These are phyloP conservation scores for Diprion similis DNA, from an alignment of 1,140 invertebrate species.

Conservation along the genomic window DNA sequence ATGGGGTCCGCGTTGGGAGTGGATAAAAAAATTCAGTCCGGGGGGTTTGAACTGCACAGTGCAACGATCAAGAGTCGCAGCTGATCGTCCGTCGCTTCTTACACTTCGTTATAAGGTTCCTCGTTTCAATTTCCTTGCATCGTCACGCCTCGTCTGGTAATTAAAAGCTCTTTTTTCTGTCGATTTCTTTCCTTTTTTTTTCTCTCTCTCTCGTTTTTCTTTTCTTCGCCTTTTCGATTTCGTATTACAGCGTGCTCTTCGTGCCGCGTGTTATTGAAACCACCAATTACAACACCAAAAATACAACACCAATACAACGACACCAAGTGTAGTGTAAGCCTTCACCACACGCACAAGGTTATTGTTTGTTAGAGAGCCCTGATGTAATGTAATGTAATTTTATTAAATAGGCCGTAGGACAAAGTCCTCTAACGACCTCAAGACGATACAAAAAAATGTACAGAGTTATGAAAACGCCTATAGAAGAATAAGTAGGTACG, in stretches of 20 bases:
- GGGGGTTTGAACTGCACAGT: background rate
- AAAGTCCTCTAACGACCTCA: no score
- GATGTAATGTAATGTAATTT: no score
- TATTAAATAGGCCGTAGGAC: no score
- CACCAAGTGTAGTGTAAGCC: conserved; percentile 63
- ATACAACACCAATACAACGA: conserved; percentile 62
- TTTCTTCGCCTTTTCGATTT: background rate
- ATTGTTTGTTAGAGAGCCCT: conserved; percentile 48
- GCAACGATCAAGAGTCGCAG: background rate
- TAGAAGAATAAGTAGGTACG: background rate
- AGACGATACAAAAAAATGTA: no score
- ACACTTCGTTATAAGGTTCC: background rate
- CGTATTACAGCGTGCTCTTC: background rate
- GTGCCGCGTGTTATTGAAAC: conserved; percentile 15
- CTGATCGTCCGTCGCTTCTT: background rate
- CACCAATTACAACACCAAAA: conserved; percentile 58
- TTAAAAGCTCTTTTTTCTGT: background rate
- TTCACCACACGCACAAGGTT: conserved; percentile 61
- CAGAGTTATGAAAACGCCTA: no score
- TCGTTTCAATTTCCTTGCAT: background rate
- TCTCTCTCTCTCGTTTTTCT: background rate
- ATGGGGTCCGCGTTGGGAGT: background rate
- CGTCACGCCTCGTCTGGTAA: background rate
- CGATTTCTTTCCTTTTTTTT: background rate
- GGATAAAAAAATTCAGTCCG: conserved; percentile 1